phyloP scores from a whole-genome alignment of 2,888 invertebrate genomes.

The Crioceris asparagi region DNA sequence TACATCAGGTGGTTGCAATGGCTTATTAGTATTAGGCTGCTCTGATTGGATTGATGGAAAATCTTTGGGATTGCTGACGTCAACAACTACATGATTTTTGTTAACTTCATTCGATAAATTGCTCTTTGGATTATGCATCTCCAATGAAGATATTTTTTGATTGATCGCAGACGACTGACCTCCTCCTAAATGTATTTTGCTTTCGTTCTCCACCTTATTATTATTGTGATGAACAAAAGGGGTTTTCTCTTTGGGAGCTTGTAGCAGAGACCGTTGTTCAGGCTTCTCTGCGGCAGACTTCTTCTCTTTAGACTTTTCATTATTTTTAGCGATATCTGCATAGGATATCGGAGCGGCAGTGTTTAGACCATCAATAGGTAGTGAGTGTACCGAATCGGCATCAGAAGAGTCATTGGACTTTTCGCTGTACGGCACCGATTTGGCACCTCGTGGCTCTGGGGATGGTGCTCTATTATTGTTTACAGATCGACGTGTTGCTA shows the following conservation, averaged over 20 bases:
- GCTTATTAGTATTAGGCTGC: slow-evolving; percentile 1
- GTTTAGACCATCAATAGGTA: slow-evolving; percentile 48
- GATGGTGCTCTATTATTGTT: slow-evolving; percentile 28
- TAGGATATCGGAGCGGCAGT: slow-evolving; percentile 46
- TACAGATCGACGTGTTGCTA: slow-evolving; percentile 6
- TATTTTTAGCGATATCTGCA: slow-evolving; percentile 67
- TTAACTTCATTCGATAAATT: too few species aligned
- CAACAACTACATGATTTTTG: too few species aligned
- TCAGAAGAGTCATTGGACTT: slow-evolving; percentile 74
- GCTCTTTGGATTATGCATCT: too few species aligned
- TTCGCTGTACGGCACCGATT: slow-evolving; percentile 71
- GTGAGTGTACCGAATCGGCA: slow-evolving; percentile 74
- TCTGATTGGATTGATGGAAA: not conserved
- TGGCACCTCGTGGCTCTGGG: slow-evolving; percentile 43
- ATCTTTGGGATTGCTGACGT: slow-evolving; percentile 1
- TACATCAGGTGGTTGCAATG: slow-evolving; percentile 7
- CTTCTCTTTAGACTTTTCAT: slow-evolving; percentile 27
- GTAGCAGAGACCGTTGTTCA: slow-evolving; percentile 10
- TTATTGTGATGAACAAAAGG: too few species aligned
- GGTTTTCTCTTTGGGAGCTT: slow-evolving; percentile 9
- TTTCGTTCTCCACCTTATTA: too few species aligned
- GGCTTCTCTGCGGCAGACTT: slow-evolving; percentile 23
- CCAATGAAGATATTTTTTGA: too few species aligned
- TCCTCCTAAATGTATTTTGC: too few species aligned
- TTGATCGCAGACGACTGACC: too few species aligned